Evolutionary conservation across 2,113 vertebrate species (phyloP), one percentile per base, ranked within the genome.

Genomic region (Camelus bactrianus): DNA sequence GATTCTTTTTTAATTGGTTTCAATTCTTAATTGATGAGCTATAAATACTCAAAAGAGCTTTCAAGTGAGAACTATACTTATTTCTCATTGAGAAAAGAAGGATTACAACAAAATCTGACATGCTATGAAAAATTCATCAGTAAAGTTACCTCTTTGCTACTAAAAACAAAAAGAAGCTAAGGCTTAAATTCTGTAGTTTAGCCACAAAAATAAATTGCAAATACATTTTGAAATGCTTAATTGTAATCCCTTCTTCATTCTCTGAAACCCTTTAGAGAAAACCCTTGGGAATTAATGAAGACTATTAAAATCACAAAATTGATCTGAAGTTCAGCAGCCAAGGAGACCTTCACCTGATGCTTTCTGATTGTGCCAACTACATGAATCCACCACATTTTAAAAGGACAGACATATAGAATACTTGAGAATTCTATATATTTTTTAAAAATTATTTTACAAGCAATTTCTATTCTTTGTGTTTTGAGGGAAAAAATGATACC

Each of bases 401-500:
- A 94, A 2, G 8, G 16, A 86, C 4, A 80, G 32, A 77, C 35
- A 89, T 42, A 67, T 19, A 16, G 64, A 94, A 69, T 38, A 88
- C 14, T 42, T 90, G 50, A 60, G 20, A 60, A 95, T 80, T 72
- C 80, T 77, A 73, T 85, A 88, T 1, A n/a, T 65, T 69, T 89
- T 94, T 83, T 48, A 75, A 83, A 73, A 96, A 95, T 64, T 84
- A 82, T 91, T 94, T 97, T 96, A 91, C 77, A 89, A 97, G 77
- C n/a, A 19, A 77, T 94, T 97, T 77, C 35, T 83, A 17, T 15
- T 38, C n/a, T 79, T 93, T 95, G 46, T 93, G 95, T 96, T 96
- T 90, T 94, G 95, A 94, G 72, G 97, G 97, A 95, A 92, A 98
- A 98, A 97, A 97, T 91, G 91, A 94, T 97, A 95, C 93, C 95